Conservation (phyloP, 2,797 vertebrate species). For the Triplophysa yarkandensis region DNA sequence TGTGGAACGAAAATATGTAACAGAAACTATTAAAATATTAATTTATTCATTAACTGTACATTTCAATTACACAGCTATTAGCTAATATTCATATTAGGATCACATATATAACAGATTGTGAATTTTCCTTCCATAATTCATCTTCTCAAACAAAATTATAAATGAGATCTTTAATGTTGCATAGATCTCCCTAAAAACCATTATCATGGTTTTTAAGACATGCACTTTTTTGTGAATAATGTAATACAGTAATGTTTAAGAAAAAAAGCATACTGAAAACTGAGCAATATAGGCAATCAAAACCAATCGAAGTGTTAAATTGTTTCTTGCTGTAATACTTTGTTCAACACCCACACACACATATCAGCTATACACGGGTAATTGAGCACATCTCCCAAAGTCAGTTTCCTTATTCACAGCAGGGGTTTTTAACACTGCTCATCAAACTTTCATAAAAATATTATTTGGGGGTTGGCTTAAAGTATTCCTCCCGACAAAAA, state of each 20-base stretch:
- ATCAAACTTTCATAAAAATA: neutral
- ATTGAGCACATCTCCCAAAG: neutral
- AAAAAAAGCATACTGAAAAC: neutral
- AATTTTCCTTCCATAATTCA: neutral
- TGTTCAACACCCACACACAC: neutral
- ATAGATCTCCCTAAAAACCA: neutral
- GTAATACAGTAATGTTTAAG: neutral
- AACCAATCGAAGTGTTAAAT: conserved; percentile 12
- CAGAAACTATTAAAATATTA: too few species aligned
- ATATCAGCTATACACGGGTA: neutral
- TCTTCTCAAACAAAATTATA: neutral
- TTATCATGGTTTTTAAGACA: neutral
- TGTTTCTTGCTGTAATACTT: neutral
- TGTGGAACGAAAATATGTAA: too few species aligned
- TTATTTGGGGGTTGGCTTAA: neutral
- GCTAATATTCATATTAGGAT: neutral
- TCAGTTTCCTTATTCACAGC: conserved; percentile 9
- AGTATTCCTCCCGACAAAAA: too few species aligned
- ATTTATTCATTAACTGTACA: too few species aligned
- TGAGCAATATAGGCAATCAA: neutral
- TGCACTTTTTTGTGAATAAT: neutral
- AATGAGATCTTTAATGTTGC: neutral
- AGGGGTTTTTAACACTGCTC: neutral
- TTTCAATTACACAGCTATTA: conserved; percentile 7
- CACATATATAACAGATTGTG: neutral